These are phyloP conservation scores for Drosophila colorata DNA, from an alignment of 2,888 invertebrate species.

Conservation along the genomic window DNA sequence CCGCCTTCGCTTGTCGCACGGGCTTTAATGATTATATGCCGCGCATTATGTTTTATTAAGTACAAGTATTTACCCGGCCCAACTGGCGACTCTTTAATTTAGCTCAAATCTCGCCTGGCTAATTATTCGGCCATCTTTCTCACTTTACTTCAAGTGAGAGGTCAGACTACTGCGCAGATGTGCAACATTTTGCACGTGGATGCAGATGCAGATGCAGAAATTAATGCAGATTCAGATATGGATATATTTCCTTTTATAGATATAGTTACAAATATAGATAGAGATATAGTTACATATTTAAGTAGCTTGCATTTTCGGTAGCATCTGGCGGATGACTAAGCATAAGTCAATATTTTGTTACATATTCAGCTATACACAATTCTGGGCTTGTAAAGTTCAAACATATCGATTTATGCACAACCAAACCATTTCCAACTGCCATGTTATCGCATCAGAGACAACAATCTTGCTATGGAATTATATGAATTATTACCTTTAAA, in stretches of 20 bases:
- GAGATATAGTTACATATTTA: background rate
- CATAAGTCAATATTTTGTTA: constrained; percentile 55
- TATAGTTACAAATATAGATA: too few relatives aligned
- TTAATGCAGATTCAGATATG: background rate
- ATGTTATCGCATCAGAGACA: background rate
- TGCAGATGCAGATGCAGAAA: background rate
- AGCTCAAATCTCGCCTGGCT: constrained; percentile 40
- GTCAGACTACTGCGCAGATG: too few relatives aligned
- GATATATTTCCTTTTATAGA: too few relatives aligned
- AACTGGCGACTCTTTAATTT: constrained; percentile 11
- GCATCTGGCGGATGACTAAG: constrained; percentile 43
- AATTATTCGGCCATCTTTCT: constrained; percentile 16
- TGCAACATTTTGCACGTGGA: constrained; percentile 9
- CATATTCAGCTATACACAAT: too few relatives aligned
- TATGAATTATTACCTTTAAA: too few relatives aligned
- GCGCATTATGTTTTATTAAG: constrained; percentile 43
- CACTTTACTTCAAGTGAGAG: constrained; percentile 12
- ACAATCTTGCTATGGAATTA: too few relatives aligned
- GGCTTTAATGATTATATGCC: constrained; percentile 26
- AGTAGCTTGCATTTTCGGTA: constrained; percentile 5
- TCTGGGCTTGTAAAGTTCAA: constrained; percentile 16
- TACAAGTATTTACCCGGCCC: constrained; percentile 16
- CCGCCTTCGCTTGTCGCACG: constrained; percentile 28
- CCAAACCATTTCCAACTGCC: background rate
- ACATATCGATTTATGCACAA: constrained; percentile 16